Base-by-base conservation (phyloP, 2,797 vertebrate species). In the Heliangelus exortis region DNA sequence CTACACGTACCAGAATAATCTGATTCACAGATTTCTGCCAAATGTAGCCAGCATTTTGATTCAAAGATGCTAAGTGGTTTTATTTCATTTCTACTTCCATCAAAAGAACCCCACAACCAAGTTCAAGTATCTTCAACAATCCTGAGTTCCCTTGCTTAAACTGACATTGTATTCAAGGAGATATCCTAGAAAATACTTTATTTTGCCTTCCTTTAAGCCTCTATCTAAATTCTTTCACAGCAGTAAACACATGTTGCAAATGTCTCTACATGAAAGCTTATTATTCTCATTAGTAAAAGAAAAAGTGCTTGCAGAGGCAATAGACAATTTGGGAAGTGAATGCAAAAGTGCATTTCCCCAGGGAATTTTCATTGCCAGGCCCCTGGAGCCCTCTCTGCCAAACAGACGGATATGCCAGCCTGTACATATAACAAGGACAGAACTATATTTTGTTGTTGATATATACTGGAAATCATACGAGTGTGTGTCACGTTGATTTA, bases 211-310 rank as follows among this genome's bases (percentile, higher is more conserved):
- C 66, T 88, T 85, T 66, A 94, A 91, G 73, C 85, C 63, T 85
- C 94, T 66, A 82, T 89, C 82, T 88, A 61, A 92, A 95, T 85
- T 94, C 77, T 92, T 87, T 57, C 92, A 75, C 79, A 87, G 87
- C 69, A 58, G 88, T 89, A 92, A 96, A 96, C 92, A 93, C 90
- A 66, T 67, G 92, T 89, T 81, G 62, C 83, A 91, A 96, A 66
- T 25, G 53, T 53, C 87, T 91, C 91, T 81, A 83, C 85, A 59
- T 63, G 88, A 96, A 94, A 96, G 91, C 89, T 93, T 94, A 88
- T 94, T 96, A 94, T 95, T 96, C 87, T 93, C 91, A 96, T 96
- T 96, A 96, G 92, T 54, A 90, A 68, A 92, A 93, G 90, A 91
- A 93, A 94, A 96, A 96, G 73, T 76, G 92, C 91, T 94, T 96